phyloP scores from a whole-genome alignment of 2,797 vertebrate genomes.

The Poecilia velifera region DNA sequence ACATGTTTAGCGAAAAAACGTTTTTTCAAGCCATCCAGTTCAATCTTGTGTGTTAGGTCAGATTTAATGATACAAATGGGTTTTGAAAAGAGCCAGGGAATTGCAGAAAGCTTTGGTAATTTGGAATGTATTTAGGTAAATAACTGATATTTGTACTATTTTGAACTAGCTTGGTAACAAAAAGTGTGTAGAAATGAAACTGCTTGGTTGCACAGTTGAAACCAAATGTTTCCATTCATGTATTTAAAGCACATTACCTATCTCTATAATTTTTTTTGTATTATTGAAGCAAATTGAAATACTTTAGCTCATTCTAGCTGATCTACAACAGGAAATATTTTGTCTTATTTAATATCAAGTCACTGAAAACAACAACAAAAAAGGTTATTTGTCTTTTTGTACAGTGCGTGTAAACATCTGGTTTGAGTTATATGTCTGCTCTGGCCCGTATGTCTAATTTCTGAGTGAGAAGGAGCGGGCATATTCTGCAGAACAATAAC shows the following conservation, averaged over 20 bases:
- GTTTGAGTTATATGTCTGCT: neutral
- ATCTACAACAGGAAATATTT: neutral
- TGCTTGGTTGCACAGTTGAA: neutral
- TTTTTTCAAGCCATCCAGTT: neutral
- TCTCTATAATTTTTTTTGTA: neutral
- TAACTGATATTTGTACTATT: neutral
- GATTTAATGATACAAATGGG: neutral
- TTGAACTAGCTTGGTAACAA: conserved; percentile 8
- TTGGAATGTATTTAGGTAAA: neutral
- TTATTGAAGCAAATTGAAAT: neutral
- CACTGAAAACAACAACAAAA: neutral
- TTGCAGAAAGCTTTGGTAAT: neutral
- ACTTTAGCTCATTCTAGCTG: neutral
- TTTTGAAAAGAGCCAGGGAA: no score
- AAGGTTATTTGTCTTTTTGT: neutral
- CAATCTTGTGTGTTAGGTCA: neutral
- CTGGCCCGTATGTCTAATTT: conserved; percentile 28
- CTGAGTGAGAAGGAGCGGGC: conserved; percentile 33
- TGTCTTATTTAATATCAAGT: neutral
- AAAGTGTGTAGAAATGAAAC: neutral
- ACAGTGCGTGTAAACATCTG: neutral
- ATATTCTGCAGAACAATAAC: conserved; percentile 43
- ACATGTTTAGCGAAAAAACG: conserved; percentile 25
- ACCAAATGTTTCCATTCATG: neutral
- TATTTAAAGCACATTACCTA: neutral